Conservation (phyloP, 23 tunicate species). For the Trididemnum miniatum region DNA sequence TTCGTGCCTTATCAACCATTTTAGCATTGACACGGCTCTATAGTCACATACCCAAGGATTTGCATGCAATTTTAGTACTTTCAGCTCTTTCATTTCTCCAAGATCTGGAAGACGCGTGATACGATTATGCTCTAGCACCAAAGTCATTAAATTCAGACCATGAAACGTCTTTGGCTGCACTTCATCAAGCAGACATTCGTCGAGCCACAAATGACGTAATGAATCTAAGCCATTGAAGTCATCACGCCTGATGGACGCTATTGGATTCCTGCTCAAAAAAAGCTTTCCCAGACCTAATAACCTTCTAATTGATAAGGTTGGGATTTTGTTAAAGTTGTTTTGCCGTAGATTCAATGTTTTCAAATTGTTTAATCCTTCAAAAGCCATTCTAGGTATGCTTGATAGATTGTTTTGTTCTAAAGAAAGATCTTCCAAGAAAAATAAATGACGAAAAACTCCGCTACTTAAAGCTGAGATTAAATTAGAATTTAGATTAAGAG, state of each 20-base stretch:
- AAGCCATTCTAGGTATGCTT: background rate
- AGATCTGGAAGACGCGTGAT: background rate
- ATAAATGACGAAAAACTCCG: background rate
- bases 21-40: background rate
- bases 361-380: background rate
- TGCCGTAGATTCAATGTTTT: background rate
- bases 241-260: background rate
- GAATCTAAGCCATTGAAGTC: background rate
- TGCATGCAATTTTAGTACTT: background rate
- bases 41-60: constrained; percentile 6
- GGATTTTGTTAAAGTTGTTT: background rate
- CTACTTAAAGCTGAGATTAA: background rate
- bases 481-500: background rate
- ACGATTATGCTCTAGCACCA: background rate
- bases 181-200: background rate
- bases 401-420: background rate
- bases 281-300: background rate
- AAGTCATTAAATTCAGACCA: background rate
- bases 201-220: background rate
- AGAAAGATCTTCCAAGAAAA: background rate
- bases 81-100: background rate
- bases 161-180: background rate
- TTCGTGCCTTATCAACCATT: background rate
- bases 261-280: background rate
- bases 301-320: background rate